phyloP scores from a whole-genome alignment of 2,113 vertebrate genomes.

The Neotoma lepida region DNA sequence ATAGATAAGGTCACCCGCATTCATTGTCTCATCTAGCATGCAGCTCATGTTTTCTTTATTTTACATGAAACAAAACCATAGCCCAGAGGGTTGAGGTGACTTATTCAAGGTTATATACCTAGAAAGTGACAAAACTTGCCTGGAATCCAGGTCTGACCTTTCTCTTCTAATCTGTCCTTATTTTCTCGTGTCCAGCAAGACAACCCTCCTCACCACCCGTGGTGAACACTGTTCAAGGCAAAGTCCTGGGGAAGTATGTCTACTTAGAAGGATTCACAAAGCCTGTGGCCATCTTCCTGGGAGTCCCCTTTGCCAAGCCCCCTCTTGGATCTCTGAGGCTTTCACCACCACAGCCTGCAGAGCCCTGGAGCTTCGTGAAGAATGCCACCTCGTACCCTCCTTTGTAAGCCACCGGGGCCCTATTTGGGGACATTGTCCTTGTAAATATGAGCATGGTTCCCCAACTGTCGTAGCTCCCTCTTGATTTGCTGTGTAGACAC shows the following conservation, averaged over 20 bases:
- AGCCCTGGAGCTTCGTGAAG: background rate
- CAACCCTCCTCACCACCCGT: background rate
- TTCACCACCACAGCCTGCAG: background rate
- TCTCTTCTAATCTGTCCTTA: background rate
- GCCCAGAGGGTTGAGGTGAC: background rate
- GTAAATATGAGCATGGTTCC: background rate
- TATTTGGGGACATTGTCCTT: background rate
- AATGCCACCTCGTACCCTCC: background rate
- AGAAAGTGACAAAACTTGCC: background rate
- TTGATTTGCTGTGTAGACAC: background rate
- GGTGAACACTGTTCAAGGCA: background rate
- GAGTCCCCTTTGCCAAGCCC: background rate
- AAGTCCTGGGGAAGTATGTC: background rate
- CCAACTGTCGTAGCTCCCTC: background rate
- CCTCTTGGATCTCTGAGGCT: background rate
- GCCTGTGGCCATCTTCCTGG: background rate
- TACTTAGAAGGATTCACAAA: background rate
- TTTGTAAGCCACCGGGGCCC: background rate
- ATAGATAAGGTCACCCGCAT: too few species aligned
- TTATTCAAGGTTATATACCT: background rate
- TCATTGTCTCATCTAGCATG: background rate
- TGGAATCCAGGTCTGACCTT: too few species aligned
- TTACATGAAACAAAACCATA: background rate
- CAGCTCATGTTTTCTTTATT: background rate
- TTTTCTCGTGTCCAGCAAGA: background rate